Evolutionary conservation across 2,888 invertebrate species (phyloP), one percentile per base, ranked within the genome.

Genomic region (Argyresthia goedartella): DNA sequence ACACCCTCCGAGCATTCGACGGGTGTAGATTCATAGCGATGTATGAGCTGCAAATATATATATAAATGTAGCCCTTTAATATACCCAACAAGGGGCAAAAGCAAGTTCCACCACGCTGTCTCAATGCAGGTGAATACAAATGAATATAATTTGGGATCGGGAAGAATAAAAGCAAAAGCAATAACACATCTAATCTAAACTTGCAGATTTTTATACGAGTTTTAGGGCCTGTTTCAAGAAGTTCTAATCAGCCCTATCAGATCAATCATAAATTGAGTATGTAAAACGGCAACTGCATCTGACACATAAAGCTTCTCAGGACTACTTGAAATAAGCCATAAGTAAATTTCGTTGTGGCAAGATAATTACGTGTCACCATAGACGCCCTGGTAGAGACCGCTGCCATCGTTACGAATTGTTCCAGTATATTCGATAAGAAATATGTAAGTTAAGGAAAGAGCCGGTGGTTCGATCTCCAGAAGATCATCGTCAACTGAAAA

Each of bases 11-110:
- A 8, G 91, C 91, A 52, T 89, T 69, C 0, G 88, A 88, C 0
- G 91, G 88, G 61, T 90, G 77, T 53, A 91, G 84, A 56, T 91
- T 90, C 62, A 91, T 91, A 0, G 88, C 86, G 13, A 88, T 68
- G 66, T 89, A 89, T 11, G 80, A 69, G 3, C 85, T 85, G 59
- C 13, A 55, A 55, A 13, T 8, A 52, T 45, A 15, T 53, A 54
- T 45, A 15, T 53, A 54, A 46, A 52, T 45, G 14, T 47, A 36
- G n/a, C 44, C 39, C 4, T 6, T 41, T 41, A 41, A 7, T 11
- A 39, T 39, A 2, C 39, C 11, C n/a, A 39, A n/a, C 3, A 39
- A 39, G 8, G 8, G 43, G 6, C 11, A 43, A n/a, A n/a, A n/a
- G n/a, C n/a, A n/a, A n/a, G n/a, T n/a, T n/a, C n/a, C n/a, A n/a